Base-by-base conservation (phyloP, 2,888 invertebrate genomes). In the Eugnorisma glareosa region DNA sequence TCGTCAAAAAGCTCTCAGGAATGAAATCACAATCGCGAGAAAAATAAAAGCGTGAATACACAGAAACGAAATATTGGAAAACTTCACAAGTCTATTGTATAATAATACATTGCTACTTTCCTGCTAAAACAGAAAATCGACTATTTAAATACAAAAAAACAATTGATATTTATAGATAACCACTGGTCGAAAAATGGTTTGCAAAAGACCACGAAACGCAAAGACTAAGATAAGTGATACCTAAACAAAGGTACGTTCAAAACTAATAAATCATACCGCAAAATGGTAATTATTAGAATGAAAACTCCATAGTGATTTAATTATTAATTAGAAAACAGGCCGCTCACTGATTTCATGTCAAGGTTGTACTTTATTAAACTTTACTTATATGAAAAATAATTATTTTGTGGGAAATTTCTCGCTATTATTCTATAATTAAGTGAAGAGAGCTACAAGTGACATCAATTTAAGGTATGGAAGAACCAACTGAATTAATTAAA, bases 231-330 rank as follows among this genome's bases (percentile, higher is more conserved):
- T 70, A 73, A 40, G 51, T 67, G 18, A 57, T 4, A 21, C 8
- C 24, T 66, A 64, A 78, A 73, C 59, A 82, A 68, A 70, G 31
- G 40, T 45, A 40, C 28, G 67, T 51, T 45, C 15, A 5, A 21
- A 75, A 81, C 69, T 73, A 85, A 87, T 86, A 87, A 86, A 87
- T 86, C 79, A 75, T 45, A 54, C 69, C 64, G 59, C 77, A 74
- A 83, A 79, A 75, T 74, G 67, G 68, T 69, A 73, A 77, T 75
- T 75, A 84, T 71, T 75, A 70, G 15, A 82, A 80, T 63, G 76
- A 75, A 79, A 85, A 75, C 83, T 81, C 75, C 45, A 77, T 87
- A 77, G 81, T 74, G 76, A 86, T 83, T 86, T 87, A 85, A 86
- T 86, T 79, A 87, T 70, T 76, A 67, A 63, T 76, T 68, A 70